Evolutionary conservation across 2,113 vertebrate genomes (phyloP).

Genomic region (Marmota monax): DNA sequence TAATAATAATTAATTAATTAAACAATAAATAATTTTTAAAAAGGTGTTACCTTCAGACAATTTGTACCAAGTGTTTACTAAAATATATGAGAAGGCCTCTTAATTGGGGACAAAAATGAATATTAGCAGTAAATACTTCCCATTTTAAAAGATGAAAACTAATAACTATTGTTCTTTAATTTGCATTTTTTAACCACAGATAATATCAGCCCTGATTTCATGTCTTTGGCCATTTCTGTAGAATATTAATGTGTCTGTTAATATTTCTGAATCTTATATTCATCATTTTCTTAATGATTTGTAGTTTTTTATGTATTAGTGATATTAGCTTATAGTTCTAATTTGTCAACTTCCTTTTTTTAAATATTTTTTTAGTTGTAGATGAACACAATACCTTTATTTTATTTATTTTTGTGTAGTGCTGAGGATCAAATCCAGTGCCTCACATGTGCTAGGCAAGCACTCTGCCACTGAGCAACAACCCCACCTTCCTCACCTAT

Average conservation of each 20-base stretch:
- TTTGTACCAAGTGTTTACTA: background rate
- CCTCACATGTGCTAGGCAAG: no score
- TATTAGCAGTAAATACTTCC: background rate
- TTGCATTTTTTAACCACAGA: slow-evolving; percentile 5
- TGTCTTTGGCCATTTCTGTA: background rate
- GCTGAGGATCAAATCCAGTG: no score
- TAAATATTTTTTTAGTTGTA: no score
- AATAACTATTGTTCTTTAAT: background rate
- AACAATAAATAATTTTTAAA: background rate
- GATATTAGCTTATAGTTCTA: background rate
- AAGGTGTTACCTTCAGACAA: background rate
- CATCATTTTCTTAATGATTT: slow-evolving; percentile 40
- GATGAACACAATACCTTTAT: no score
- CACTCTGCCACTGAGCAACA: no score
- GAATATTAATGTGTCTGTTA: background rate
- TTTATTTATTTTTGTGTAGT: background rate
- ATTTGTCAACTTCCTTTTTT: background rate
- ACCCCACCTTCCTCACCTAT: background rate
- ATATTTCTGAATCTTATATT: background rate
- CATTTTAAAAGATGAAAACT: background rate
- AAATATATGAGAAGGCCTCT: background rate
- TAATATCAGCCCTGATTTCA: background rate
- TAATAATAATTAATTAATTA: background rate
- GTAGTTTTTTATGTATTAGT: background rate
- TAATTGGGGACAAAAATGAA: background rate